Evolutionary conservation across 2,797 vertebrate genomes (phyloP), one percentile per base, ranked within the genome.

Genomic region (Mormyrops boulengeri): DNA sequence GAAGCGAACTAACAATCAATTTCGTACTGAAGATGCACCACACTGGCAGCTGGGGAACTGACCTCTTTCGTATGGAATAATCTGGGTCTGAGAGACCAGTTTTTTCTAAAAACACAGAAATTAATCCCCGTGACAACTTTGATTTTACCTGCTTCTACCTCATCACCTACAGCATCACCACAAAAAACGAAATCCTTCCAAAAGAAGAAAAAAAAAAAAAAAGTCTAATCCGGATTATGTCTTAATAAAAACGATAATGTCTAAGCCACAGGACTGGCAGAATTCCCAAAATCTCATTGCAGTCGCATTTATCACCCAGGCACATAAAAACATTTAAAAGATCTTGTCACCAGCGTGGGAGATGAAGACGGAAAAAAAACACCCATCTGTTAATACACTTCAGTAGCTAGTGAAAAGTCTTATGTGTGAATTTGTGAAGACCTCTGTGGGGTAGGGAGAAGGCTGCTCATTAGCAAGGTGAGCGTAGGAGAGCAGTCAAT

Each of bases 291-390:
- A 49, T 69, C 47, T 55, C 49, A 44, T 41, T 30, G 52, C 66
- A 73, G 57, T 14, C 57, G 26, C 60, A 66, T 89, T 62, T 89
- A 85, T 52, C 88, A 89, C 82, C 53, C 60, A 66, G 50, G 57
- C 55, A 47, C 82, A 89, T 89, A 50, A 62, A 89, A 85, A 66
- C 41, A 50, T 66, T 41, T 49, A 52, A 89, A 89, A 89, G 80
- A 82, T 52, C 88, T 85, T 60, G 62, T 89, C 55, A 49, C 77
- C 77, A 44, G 88, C 34, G 30, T 41, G 86, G 53, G 53, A 82
- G 73, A 89, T 77, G 50, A 55, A 22, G 52, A 34, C 2, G 22
- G 26, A 7, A 55, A 22, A n/a, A 73, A 26, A 57, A 53, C 50
- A 57, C 73, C 49, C 38, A 53, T 22, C 38, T 60, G 80, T 84